Evolutionary conservation across 1,140 invertebrate species (phyloP).

Genomic region (Tetramorium simillimum): DNA sequence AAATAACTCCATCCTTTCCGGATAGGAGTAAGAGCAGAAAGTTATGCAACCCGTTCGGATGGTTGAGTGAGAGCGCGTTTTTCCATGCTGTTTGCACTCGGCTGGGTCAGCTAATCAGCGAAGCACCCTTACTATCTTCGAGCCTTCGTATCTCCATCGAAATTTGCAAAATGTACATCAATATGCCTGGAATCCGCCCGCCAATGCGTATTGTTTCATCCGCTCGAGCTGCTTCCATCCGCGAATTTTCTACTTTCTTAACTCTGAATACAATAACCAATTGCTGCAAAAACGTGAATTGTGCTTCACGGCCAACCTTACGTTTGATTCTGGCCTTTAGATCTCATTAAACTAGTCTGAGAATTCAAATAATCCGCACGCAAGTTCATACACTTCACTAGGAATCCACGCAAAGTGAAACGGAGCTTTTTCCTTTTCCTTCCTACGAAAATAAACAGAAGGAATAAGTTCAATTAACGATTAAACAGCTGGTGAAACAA

Average conservation of each 20-base stretch:
- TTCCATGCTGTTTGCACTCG: constrained; percentile 22
- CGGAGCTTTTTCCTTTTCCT: not conserved
- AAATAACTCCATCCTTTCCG: constrained; percentile 31
- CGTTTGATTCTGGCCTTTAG: constrained; percentile 18
- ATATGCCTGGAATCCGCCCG: not conserved
- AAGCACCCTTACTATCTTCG: not conserved
- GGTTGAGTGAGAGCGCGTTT: not conserved
- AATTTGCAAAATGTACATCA: constrained; percentile 39
- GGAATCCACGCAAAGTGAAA: not conserved
- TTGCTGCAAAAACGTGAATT: not conserved
- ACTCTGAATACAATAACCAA: not conserved
- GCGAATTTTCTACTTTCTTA: not conserved
- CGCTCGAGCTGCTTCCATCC: not conserved
- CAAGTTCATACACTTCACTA: not conserved
- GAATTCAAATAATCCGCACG: constrained; percentile 29
- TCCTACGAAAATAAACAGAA: not conserved
- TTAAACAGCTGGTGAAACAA: constrained; percentile 17
- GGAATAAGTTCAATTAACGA: not conserved
- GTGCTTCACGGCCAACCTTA: constrained; percentile 12
- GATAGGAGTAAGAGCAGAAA: constrained; percentile 22
- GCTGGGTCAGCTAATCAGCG: not conserved
- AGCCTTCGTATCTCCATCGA: constrained; percentile 13
- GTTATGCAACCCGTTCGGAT: not conserved
- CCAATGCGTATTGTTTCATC: not conserved
- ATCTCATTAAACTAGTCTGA: not conserved